Conservation (phyloP, 2,888 invertebrate species). For the Spatulosminthurus flaviceps region DNA sequence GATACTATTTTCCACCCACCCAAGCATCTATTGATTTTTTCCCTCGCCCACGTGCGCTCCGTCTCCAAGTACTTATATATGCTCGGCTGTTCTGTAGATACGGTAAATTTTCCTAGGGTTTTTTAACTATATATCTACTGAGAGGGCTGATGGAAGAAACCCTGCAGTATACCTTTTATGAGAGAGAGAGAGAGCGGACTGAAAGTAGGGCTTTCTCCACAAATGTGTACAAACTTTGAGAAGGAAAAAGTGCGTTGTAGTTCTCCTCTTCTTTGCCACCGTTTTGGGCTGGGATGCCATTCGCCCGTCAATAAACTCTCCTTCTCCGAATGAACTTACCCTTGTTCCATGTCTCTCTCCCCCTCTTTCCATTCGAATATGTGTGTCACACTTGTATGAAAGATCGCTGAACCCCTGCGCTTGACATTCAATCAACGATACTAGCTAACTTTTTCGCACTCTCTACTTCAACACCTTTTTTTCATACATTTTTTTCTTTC, state of each 20-base stretch:
- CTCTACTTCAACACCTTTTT: slow-evolving; percentile 4
- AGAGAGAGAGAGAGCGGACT: background rate
- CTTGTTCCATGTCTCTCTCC: background rate
- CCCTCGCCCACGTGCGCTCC: slow-evolving; percentile 1
- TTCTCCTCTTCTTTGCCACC: background rate
- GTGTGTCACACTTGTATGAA: background rate
- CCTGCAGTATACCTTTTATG: too few relatives aligned
- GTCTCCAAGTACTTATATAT: too few relatives aligned
- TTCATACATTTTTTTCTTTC: too few relatives aligned
- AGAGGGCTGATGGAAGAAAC: too few relatives aligned
- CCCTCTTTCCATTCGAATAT: background rate
- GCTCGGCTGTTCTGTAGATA: background rate
- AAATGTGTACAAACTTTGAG: slow-evolving; percentile 1
- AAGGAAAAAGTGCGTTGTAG: background rate
- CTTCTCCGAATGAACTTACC: background rate
- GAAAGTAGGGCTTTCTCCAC: background rate
- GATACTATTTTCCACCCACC: slow-evolving; percentile 27
- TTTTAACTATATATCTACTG: too few relatives aligned
- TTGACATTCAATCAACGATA: slow-evolving; percentile 20
- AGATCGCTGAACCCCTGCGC: slow-evolving; percentile 22
- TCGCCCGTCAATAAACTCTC: background rate
- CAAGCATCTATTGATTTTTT: slow-evolving; percentile 29
- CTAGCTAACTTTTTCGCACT: background rate
- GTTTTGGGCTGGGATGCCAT: background rate
- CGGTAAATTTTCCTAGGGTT: too few relatives aligned